Base-by-base conservation (phyloP, 37 sponge, comb jelly and placozoan species). In the Tethya wilhelma region DNA sequence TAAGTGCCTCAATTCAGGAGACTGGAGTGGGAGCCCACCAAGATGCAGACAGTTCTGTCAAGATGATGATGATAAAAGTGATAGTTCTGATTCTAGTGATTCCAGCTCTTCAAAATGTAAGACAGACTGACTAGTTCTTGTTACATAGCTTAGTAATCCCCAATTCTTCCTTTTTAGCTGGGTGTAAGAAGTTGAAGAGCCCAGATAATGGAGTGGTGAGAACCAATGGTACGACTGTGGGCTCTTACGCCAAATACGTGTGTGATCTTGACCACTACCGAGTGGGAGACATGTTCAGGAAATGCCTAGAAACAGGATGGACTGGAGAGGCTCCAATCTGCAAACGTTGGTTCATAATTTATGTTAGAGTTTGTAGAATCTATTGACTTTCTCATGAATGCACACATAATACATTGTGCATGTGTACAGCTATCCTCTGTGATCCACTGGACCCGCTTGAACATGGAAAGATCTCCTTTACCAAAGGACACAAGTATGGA, bases 251-350 rank as follows among this genome's bases (percentile, higher is more conserved):
- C 40, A 57, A 20, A 6, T 82, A 82, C 63, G 32, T 31, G 41
- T 90, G 91, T 71, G 45, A 81, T 0, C 38, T 30, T 4, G 86
- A 82, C 42, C 81, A 45, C 53, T 31, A 36, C 12, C 59, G 85
- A 22, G 64, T 32, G 12, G 86, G 91, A 9, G 32, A 62, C 6
- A 20, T 45, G 0, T 34, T 26, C 20, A 37, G 86, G 23, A 34
- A 7, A 4, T 80, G 80, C 30, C 57, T 57, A 44, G 65, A 31
- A 23, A 79, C 49, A 33, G 86, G 86, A 64, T 60, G 63, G 63
- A 60, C 63, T n/a, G 63, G 28, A 17, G 28, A 60, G 6, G 28
- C 63, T 7, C 63, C 63, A 60, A 26, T 60, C 6, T 60, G 63
- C 63, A 60, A 60, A 60, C 63, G 63, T 60, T n/a, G 22, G 63